Conservation (phyloP, 2,888 invertebrate genomes). For the Dolichopus griseipennis region DNA sequence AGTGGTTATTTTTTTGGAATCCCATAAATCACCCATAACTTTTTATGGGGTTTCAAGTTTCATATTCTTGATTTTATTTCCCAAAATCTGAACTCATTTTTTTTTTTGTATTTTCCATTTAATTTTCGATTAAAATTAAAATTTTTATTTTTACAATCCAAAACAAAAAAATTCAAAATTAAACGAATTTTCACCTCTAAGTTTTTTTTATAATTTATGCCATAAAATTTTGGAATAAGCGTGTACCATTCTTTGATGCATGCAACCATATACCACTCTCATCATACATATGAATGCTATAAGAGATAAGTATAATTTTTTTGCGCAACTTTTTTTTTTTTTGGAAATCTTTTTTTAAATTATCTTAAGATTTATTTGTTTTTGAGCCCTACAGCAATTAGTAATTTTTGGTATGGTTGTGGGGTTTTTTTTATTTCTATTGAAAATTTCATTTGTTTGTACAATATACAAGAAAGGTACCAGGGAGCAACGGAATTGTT, state of each 20-base stretch:
- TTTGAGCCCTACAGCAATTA: neutral
- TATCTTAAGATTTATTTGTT: neutral
- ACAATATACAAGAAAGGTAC: no score
- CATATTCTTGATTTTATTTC: neutral
- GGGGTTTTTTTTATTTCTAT: no score
- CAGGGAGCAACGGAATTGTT: no score
- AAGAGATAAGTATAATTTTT: no score
- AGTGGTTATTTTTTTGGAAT: neutral
- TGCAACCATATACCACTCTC: conserved; percentile 1
- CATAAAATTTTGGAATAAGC: neutral
- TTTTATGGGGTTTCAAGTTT: neutral
- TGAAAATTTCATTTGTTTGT: no score
- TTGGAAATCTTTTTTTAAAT: neutral
- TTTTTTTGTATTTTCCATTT: no score
- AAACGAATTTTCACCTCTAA: neutral
- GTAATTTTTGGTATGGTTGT: no score
- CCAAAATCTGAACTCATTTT: no score
- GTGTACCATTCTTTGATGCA: no score
- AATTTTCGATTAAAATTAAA: no score
- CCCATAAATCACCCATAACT: neutral
- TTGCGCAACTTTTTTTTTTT: neutral
- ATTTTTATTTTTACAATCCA: no score
- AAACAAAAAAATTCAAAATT: neutral
- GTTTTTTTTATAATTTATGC: neutral
- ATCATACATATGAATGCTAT: neutral